Evolutionary conservation across 2,113 vertebrate genomes (phyloP).

Genomic region (Natator depressus): DNA sequence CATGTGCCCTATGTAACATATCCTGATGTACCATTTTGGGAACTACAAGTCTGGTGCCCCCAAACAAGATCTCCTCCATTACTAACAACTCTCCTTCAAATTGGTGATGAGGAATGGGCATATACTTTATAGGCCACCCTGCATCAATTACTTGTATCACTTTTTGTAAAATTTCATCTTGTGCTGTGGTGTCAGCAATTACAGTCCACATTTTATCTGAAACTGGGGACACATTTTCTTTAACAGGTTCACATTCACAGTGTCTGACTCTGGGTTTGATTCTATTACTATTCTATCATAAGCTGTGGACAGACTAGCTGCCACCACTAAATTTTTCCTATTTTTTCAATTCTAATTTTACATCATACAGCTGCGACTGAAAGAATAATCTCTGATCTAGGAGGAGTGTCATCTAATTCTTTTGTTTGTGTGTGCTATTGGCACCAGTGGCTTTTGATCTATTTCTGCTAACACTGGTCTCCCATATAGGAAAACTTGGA

Average conservation of each 20-base stretch:
- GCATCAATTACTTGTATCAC: neutral
- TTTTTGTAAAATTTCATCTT: neutral
- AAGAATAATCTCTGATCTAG: neutral
- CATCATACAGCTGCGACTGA: neutral
- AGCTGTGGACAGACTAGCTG: neutral
- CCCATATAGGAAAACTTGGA: neutral
- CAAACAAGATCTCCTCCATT: neutral
- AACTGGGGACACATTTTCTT: neutral
- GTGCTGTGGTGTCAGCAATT: neutral
- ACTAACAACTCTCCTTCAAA: neutral
- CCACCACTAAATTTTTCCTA: neutral
- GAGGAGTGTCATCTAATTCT: neutral
- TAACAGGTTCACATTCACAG: neutral
- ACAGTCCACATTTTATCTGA: neutral
- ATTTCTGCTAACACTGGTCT: neutral
- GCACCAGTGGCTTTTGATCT: neutral
- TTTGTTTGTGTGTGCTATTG: neutral
- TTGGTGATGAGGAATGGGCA: neutral
- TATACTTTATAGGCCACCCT: neutral
- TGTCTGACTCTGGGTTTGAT: neutral
- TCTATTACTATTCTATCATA: neutral
- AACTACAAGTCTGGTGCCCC: neutral
- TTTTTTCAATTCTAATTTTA: neutral
- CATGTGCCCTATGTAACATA: neutral
- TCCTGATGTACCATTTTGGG: neutral